Conservation (phyloP, 2,888 invertebrate species). For the Stenoptilia bipunctidactyla region DNA sequence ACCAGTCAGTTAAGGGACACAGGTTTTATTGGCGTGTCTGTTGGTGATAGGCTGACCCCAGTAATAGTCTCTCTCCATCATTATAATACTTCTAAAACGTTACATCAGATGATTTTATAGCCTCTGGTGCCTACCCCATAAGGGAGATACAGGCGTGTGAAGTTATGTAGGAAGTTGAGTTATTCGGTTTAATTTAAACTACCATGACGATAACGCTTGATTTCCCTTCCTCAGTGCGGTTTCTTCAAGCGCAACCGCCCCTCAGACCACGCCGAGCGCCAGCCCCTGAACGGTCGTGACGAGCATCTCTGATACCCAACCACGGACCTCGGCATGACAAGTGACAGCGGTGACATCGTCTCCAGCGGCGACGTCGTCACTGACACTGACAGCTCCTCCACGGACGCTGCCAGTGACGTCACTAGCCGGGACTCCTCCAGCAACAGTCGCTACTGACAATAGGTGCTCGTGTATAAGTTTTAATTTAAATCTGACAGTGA, state of each 20-base stretch:
- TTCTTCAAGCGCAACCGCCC: constrained; percentile 95
- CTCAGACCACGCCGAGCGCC: constrained; percentile 83
- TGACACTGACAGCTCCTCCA: constrained; percentile 26
- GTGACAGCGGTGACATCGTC: constrained; percentile 17
- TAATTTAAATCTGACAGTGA: constrained; percentile 10
- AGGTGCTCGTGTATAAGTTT: constrained; percentile 26
- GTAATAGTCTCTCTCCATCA: too few species aligned
- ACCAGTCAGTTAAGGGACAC: too few species aligned
- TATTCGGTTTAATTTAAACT: too few species aligned
- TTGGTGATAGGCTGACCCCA: too few species aligned
- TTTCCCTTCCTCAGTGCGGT: constrained; percentile 75
- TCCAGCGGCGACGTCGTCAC: constrained; percentile 22
- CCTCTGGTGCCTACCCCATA: too few species aligned
- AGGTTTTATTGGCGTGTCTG: too few species aligned
- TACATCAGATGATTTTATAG: too few species aligned
- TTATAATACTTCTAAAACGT: too few species aligned
- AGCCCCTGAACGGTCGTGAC: constrained; percentile 86
- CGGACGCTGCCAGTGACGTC: constrained; percentile 61
- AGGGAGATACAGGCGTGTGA: too few species aligned
- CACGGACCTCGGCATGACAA: constrained; percentile 26
- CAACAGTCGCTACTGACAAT: constrained; percentile 47
- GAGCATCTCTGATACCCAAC: constrained; percentile 78
- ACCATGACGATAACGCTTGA: too few species aligned
- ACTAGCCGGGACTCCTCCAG: constrained; percentile 58
- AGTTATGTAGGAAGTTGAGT: too few species aligned